A percentile compares a stretch with the other conserved stretches of the same genome.
These are phyloP conservation scores for Bombylius major DNA, from an alignment of 2,888 invertebrate species.

Conservation along the genomic window DNA sequence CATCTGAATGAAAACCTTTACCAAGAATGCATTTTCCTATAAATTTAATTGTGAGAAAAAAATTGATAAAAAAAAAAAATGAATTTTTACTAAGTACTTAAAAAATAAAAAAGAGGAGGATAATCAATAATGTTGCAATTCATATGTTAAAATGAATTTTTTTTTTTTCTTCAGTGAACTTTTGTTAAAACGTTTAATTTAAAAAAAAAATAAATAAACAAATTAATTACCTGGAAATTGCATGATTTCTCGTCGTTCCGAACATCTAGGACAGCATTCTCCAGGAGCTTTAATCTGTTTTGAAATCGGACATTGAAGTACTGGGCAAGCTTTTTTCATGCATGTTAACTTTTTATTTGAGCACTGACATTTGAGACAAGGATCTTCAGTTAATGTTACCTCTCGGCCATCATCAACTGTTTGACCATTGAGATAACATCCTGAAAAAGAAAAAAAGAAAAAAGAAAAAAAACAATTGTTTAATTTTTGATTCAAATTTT, in stretches of 20 bases:
- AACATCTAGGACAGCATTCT: slow-evolving; percentile 58
- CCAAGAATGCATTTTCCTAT: slow-evolving; percentile 54
- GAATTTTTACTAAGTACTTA: no score
- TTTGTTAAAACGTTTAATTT: no score
- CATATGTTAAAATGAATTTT: no score
- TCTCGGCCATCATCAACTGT: slow-evolving; percentile 67
- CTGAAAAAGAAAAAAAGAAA: slow-evolving; percentile 38
- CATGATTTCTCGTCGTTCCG: slow-evolving; percentile 36
- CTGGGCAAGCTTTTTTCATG: slow-evolving; percentile 76
- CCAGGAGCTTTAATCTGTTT: slow-evolving; percentile 59
- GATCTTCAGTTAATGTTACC: slow-evolving; percentile 70
- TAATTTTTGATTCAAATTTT: no score
- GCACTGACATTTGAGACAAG: slow-evolving; percentile 75
- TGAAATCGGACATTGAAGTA: slow-evolving; percentile 64
- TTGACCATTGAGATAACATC: slow-evolving; percentile 73
- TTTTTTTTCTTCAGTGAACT: no score
- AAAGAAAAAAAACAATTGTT: not conserved
- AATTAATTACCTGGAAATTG: slow-evolving; percentile 24
- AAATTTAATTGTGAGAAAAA: not conserved
- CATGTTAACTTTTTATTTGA: slow-evolving; percentile 59
- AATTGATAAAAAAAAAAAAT: not conserved
- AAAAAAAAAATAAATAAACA: not conserved
- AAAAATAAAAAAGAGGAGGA: not conserved
- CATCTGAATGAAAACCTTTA: slow-evolving; percentile 50
- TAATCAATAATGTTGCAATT: no score